Percentiles rank a stretch among this genome's conserved stretches.
These are phyloP conservation scores for Rhipidura dahli DNA, from an alignment of 2,113 vertebrate species.

Conservation along the genomic window DNA sequence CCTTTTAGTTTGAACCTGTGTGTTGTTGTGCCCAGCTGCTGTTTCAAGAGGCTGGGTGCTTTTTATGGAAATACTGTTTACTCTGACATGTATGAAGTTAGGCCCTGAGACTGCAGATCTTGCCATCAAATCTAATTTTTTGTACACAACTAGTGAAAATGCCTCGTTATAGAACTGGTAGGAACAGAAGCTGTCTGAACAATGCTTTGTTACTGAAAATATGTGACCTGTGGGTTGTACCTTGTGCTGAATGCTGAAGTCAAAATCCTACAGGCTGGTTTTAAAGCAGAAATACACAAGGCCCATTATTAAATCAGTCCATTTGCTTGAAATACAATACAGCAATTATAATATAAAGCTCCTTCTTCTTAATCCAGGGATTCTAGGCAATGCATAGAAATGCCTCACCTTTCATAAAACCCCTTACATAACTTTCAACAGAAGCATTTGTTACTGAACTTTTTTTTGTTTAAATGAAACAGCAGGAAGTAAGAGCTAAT, in stretches of 20 bases:
- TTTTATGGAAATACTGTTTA: not conserved
- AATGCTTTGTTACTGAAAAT: not conserved
- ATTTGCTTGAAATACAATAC: not conserved
- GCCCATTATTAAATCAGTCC: not conserved
- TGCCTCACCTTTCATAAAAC: not conserved
- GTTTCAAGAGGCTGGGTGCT: not conserved
- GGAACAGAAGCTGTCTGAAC: not conserved
- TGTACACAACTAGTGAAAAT: not conserved
- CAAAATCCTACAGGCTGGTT: not conserved
- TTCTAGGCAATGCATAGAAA: not conserved
- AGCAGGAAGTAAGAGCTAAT: not conserved
- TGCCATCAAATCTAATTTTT: not conserved
- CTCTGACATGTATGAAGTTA: not conserved
- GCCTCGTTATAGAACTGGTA: not conserved
- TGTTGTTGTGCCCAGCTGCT: not conserved
- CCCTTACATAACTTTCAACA: not conserved
- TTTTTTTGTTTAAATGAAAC: not conserved
- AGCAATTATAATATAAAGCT: not conserved
- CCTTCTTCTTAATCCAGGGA: not conserved
- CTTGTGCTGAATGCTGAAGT: not conserved
- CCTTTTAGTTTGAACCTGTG: not conserved
- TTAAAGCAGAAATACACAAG: not conserved
- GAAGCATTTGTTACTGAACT: not conserved
- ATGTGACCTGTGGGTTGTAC: not conserved
- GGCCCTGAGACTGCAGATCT: not conserved